phyloP scores from a whole-genome alignment of 1,140 invertebrate species.

The Megalopta genalis region DNA sequence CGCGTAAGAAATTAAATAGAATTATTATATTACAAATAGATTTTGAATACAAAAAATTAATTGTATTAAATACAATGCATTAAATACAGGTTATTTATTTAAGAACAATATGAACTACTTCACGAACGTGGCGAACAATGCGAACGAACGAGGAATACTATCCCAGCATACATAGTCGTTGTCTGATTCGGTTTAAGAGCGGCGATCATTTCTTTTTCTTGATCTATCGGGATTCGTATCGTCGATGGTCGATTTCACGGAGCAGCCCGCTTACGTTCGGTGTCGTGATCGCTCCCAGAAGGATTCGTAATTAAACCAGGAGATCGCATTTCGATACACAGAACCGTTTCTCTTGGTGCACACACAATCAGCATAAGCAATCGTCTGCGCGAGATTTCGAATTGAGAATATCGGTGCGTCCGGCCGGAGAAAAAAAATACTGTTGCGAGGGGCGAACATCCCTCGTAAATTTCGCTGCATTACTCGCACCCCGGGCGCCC shows the following conservation, averaged over 20 bases:
- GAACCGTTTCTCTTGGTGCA: conserved; percentile 55
- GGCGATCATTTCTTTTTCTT: background rate
- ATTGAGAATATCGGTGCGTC: conserved; percentile 41
- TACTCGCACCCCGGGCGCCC: conserved; percentile 3
- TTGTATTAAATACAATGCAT: no score
- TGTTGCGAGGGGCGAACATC: conserved; percentile 11
- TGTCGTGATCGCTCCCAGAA: conserved; percentile 66
- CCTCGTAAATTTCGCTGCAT: conserved; percentile 50
- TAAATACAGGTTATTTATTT: no score
- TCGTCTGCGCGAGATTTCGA: conserved; percentile 47
- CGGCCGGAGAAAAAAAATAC: conserved; percentile 53
- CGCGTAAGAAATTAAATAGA: no score
- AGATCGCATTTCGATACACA: conserved; percentile 66
- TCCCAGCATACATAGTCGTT: no score
- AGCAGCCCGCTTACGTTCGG: conserved; percentile 20
- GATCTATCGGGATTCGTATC: conserved; percentile 2
- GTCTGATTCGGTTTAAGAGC: no score
- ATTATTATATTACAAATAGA: no score
- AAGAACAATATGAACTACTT: no score
- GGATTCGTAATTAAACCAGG: conserved; percentile 67
- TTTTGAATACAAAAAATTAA: no score
- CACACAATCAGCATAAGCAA: conserved; percentile 49
- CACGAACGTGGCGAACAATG: no score
- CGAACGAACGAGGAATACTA: no score
- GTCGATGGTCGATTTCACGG: conserved; percentile 40